A percentile compares a stretch with the other conserved stretches of the same genome.
Conservation (phyloP, 2,797 vertebrate genomes). For the Steatocranus sp. region DNA sequence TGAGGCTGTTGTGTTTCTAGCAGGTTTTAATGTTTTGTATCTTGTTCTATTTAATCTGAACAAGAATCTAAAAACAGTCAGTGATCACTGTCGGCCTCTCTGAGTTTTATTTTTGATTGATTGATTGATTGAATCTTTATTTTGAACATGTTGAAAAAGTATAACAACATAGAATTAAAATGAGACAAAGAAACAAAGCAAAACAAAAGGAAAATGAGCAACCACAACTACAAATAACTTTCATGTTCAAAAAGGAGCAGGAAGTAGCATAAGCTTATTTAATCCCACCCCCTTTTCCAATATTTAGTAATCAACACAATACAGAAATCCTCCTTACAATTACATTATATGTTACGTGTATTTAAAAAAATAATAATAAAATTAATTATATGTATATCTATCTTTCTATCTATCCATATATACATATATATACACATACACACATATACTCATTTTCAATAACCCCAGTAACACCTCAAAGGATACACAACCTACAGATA, state of each 20-base stretch:
- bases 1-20: neutral
- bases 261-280: neutral
- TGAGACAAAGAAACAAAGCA: neutral
- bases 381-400: too few species aligned
- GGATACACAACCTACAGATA: too few species aligned
- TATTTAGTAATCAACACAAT: accelerated
- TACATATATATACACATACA: too few species aligned
- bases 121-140: neutral
- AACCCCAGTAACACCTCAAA: too few species aligned
- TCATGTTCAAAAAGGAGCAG: neutral
- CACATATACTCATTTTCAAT: accelerated
- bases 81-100: neutral
- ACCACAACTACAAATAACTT: neutral
- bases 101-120: neutral
- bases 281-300: neutral
- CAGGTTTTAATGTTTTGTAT: neutral
- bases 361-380: too few species aligned
- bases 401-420: too few species aligned
- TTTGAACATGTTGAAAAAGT: neutral
- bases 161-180: accelerated
- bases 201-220: neutral
- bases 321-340: too few species aligned
- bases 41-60: accelerated
- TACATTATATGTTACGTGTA: too few species aligned
- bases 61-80: neutral